These are phyloP conservation scores for Leptinotarsa haldemani DNA, from an alignment of 2,888 invertebrate genomes.

Conservation along the genomic window DNA sequence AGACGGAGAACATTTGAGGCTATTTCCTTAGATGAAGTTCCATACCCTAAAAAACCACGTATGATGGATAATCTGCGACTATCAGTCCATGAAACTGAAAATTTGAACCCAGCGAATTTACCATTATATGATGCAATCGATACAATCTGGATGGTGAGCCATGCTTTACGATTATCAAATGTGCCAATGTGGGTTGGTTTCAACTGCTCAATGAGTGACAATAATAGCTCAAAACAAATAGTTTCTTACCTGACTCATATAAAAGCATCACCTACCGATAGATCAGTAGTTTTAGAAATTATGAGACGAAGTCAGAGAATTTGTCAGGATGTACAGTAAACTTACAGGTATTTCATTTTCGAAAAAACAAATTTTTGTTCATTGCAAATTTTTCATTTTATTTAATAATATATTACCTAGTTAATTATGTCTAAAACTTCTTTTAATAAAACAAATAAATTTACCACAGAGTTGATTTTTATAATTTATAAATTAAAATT, in stretches of 20 bases:
- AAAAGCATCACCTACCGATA: constrained; percentile 54
- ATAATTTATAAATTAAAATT: constrained; percentile 29
- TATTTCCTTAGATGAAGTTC: constrained; percentile 38
- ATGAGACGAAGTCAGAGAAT: constrained; percentile 47
- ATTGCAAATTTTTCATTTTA: no score
- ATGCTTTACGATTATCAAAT: constrained; percentile 23
- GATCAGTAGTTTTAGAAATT: constrained; percentile 50
- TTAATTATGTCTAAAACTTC: no score
- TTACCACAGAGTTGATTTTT: no score
- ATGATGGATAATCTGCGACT: constrained; percentile 34
- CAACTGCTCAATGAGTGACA: constrained; percentile 45
- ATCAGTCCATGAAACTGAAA: not conserved
- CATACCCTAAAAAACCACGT: constrained; percentile 46
- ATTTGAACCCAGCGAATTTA: not conserved
- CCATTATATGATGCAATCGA: not conserved
- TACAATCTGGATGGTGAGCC: constrained; percentile 28
- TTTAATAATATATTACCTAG: no score
- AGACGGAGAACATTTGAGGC: constrained; percentile 49
- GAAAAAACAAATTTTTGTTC: no score
- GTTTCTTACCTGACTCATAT: constrained; percentile 54
- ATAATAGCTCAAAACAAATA: constrained; percentile 46
- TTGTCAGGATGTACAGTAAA: constrained; percentile 47
- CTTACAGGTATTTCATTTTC: no score
- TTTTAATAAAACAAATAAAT: no score
- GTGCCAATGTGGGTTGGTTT: constrained; percentile 54